Evolutionary conservation across 2,113 vertebrate genomes (phyloP).

Genomic region (Glaucomys volans): DNA sequence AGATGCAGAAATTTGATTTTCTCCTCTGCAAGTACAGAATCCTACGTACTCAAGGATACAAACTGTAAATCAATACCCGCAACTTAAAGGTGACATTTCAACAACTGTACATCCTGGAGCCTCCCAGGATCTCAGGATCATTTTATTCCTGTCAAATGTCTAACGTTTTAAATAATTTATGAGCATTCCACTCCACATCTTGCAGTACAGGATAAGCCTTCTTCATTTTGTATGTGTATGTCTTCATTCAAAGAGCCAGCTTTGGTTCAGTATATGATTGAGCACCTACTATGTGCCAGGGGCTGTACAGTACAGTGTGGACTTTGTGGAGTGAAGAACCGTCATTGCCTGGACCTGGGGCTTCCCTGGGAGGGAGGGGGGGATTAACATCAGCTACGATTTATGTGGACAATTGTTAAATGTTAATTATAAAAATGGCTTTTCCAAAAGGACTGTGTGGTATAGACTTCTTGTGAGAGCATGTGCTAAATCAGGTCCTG

Average conservation of each 20-base stretch:
- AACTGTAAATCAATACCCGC: constrained; percentile 88
- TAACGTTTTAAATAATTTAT: constrained; percentile 87
- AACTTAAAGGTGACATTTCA: constrained; percentile 89
- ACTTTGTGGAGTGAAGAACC: neutral
- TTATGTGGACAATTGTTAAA: neutral
- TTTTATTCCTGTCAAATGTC: constrained; percentile 83
- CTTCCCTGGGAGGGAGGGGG: no score
- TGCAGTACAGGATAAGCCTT: neutral
- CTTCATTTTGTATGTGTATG: neutral
- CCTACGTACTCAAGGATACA: constrained; percentile 76
- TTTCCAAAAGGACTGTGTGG: fast-evolving
- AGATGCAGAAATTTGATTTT: constrained; percentile 73
- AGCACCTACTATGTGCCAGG: neutral
- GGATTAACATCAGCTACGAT: neutral
- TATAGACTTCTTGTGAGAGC: neutral
- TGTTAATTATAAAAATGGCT: neutral
- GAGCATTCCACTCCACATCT: constrained; percentile 62
- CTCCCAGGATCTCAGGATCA: constrained; percentile 82
- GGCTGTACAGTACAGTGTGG: neutral
- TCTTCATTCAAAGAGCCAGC: neutral
- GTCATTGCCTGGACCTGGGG: no score
- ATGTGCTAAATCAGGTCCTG: neutral
- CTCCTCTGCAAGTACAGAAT: constrained; percentile 79
- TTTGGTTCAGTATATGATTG: neutral
- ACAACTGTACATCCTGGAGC: constrained; percentile 86